Conservation (phyloP, 2,113 vertebrate genomes). For the Vulpes ferrilata region DNA sequence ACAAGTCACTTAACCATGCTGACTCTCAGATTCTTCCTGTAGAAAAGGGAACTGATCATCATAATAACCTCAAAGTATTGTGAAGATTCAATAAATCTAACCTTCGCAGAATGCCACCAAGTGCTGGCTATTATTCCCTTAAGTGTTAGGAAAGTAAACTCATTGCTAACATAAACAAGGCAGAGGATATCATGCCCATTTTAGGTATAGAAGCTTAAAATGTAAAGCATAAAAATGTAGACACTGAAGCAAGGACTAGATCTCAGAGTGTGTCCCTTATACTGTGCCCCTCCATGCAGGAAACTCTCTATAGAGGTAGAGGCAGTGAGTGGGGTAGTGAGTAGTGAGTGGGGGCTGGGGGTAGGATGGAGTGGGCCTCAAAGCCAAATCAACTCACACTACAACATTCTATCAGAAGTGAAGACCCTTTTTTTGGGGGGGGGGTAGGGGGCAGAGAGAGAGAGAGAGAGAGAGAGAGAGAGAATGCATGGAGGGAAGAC, state of each 20-base stretch:
- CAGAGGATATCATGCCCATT: neutral
- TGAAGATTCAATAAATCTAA: neutral
- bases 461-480: too few species aligned
- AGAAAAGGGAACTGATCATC: neutral
- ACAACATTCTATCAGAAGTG: neutral
- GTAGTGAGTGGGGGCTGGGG: neutral
- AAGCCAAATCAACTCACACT: neutral
- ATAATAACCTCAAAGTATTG: neutral
- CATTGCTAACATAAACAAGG: neutral
- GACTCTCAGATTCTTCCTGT: neutral
- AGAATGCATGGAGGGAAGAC: too few species aligned
- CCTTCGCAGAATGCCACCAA: neutral
- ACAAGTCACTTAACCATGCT: neutral
- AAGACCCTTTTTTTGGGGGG: neutral
- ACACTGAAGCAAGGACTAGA: neutral
- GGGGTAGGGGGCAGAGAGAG: too few species aligned
- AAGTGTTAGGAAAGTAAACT: neutral
- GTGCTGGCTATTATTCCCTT: neutral
- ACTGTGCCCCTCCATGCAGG: accelerated
- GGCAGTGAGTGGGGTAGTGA: neutral
- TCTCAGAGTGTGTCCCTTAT: neutral
- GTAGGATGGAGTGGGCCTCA: neutral
- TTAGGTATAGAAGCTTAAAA: neutral
- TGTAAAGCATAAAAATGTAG: neutral
- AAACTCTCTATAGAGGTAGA: neutral